phyloP scores from a whole-genome alignment of 2,797 vertebrate genomes.

The Microchirus variegatus region DNA sequence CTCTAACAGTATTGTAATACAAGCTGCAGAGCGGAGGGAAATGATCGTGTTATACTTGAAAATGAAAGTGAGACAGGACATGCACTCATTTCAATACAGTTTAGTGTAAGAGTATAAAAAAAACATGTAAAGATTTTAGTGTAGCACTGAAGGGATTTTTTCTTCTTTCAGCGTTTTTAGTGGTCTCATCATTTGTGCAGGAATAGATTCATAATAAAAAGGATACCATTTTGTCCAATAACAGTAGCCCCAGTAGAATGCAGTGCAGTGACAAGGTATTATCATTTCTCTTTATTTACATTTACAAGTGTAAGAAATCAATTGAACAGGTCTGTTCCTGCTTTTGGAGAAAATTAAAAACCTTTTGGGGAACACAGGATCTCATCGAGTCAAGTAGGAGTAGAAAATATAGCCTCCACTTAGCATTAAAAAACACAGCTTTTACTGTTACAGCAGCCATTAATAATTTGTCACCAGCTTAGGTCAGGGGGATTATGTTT shows the following conservation, averaged over 20 bases:
- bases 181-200: slow-evolving; percentile 8
- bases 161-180: neutral
- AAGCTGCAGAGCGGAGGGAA: neutral
- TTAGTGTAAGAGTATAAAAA: no score
- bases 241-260: slow-evolving; percentile 13
- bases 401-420: slow-evolving; percentile 9
- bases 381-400: neutral
- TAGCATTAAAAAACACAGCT: slow-evolving; percentile 6
- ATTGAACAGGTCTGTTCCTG: slow-evolving; percentile 13
- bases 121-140: neutral
- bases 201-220: slow-evolving; percentile 22
- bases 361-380: slow-evolving; percentile 17
- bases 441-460: slow-evolving; percentile 27
- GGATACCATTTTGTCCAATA: slow-evolving; percentile 12
- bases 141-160: neutral
- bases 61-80: no score
- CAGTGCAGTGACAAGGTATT: slow-evolving; percentile 13
- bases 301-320: slow-evolving; percentile 20
- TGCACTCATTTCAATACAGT: no score
- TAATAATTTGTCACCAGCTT: slow-evolving; percentile 56
- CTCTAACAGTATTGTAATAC: slow-evolving; percentile 10
- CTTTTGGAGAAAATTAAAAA: slow-evolving; percentile 16
- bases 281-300: slow-evolving; percentile 34
- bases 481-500: slow-evolving; percentile 49
- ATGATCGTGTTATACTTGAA: no score